Evolutionary conservation across 2,888 invertebrate species (phyloP), one percentile per base, ranked within the genome.

Genomic region (Cheilosia grossa): DNA sequence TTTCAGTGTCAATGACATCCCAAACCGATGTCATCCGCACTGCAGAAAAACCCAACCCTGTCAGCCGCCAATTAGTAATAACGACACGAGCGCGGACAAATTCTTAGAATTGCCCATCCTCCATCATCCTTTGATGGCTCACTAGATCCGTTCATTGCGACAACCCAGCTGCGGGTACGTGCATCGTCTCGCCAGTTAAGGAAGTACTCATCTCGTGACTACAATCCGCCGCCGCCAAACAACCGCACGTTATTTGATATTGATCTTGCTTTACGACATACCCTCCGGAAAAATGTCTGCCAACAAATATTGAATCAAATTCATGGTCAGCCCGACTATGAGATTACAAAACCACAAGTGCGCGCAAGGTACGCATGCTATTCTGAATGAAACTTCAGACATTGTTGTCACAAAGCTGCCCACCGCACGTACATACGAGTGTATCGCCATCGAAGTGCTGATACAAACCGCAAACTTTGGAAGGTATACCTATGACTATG

Each of bases 191-290:
- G 53, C 54, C 33, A 56, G 69, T 64, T 53, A 74, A 69, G 79
- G 79, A 70, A 83, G 64, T 75, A 70, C 70, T 75, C 79, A 79
- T 80, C 83, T 83, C 70, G 70, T 74, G 80, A 83, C 69, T 53
- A 66, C 73, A 44, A 63, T 61, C n/a, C 6, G 27, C 27, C 7
- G 17, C 37, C 63, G 66, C 19, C 66, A 70, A 51, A 66, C 69
- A 21, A 70, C 80, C 56, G 24, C 63, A 54, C 83, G 64, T 78
- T 69, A 73, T 47, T 59, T 75, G 83, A 83, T 80, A 83, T 80
- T 74, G 79, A 83, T 83, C 83, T 83, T 64, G 17, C 42, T 73
- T 77, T 77, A 66, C 54, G 66, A 61, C 53, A 70, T 49, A 51
- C 49, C n/a, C 15, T 64, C 40, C 40, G 33, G 7, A 51, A 61